These are phyloP conservation scores for Abrostola triplasia DNA, from an alignment of 2,888 invertebrate genomes.

Conservation along the genomic window DNA sequence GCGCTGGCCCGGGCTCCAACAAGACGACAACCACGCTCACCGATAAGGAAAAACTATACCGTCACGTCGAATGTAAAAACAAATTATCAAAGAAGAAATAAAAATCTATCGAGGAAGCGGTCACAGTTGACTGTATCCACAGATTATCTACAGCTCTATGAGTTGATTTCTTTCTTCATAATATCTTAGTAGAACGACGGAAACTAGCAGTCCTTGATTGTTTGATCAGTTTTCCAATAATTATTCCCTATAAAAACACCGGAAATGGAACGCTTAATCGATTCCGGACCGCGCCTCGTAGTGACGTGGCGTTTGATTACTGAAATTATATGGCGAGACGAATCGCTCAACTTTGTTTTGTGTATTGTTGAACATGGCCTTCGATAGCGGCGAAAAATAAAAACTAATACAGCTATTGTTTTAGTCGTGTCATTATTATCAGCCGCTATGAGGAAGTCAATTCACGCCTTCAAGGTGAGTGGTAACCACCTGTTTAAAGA, in stretches of 20 bases:
- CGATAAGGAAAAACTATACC: constrained; percentile 75
- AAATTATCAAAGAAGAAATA: constrained; percentile 85
- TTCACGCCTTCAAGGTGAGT: constrained; percentile 82
- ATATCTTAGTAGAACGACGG: constrained; percentile 76
- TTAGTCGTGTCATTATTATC: constrained; percentile 85
- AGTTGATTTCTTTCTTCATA: constrained; percentile 76
- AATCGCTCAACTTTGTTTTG: constrained; percentile 83
- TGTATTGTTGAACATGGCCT: constrained; percentile 83
- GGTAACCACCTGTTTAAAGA: constrained; percentile 68
- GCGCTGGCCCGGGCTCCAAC: constrained; percentile 61
- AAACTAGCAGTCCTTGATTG: constrained; percentile 81
- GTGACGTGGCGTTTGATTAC: constrained; percentile 86
- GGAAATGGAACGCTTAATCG: constrained; percentile 86
- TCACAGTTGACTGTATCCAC: constrained; percentile 85
- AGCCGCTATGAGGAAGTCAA: constrained; percentile 81
- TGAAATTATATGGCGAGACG: constrained; percentile 86
- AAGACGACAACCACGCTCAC: constrained; percentile 68
- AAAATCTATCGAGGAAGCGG: constrained; percentile 84
- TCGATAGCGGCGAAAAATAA: constrained; percentile 81
- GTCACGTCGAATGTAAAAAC: constrained; percentile 83
- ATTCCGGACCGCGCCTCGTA: constrained; percentile 82
- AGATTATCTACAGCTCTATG: constrained; percentile 83
- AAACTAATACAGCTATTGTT: constrained; percentile 87
- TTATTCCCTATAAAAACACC: constrained; percentile 84
- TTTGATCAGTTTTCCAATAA: constrained; percentile 85